Conservation (phyloP, 2,113 vertebrate species). For the Athene noctua region DNA sequence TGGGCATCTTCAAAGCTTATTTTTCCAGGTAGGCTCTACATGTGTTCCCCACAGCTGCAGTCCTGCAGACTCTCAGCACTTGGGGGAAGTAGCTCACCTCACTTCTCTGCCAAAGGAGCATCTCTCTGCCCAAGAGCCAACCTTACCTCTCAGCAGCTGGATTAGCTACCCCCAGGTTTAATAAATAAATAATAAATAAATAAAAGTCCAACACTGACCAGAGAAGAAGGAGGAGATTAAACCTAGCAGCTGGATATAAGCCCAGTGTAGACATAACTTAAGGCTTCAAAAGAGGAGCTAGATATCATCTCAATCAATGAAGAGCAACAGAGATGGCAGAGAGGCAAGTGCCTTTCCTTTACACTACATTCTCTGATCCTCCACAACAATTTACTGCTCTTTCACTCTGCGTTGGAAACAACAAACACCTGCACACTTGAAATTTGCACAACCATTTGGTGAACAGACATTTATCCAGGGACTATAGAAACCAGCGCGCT, state of each 20-base stretch:
- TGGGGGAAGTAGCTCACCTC: not conserved
- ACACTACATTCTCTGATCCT: not conserved
- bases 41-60: not conserved
- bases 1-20: not conserved
- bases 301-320: not conserved
- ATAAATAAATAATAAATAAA: not conserved
- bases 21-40: not conserved
- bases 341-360: not conserved
- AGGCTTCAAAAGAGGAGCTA: not conserved
- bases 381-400: not conserved
- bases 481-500: accelerated
- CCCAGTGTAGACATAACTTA: not conserved
- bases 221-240: not conserved
- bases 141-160: not conserved
- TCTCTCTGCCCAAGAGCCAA: not conserved
- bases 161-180: not conserved
- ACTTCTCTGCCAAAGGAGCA: not conserved
- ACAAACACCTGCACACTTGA: not conserved
- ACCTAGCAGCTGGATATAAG: not conserved
- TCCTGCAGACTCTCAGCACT: not conserved
- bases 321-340: not conserved
- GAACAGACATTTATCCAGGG: not conserved
- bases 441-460: not conserved
- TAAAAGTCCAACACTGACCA: not conserved
- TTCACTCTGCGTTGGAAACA: not conserved